Percentiles rank a stretch among this genome's conserved stretches.
phyloP scores from a whole-genome alignment of 92 coral and sea anemone species.

The Zoanthus solanderi region DNA sequence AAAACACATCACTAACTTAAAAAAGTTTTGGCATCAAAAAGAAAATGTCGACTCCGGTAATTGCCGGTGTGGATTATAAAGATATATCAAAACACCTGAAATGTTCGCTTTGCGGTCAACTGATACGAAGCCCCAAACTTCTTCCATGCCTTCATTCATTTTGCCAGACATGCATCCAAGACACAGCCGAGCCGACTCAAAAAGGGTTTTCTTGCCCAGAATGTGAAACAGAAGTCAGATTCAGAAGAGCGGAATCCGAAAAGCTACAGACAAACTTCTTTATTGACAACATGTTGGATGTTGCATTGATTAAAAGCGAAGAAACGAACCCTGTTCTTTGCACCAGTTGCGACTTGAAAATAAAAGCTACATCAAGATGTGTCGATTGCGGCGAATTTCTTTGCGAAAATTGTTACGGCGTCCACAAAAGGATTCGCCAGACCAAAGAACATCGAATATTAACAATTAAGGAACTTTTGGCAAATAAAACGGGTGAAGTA shows the following conservation, averaged over 20 bases:
- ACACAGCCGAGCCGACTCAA: slow-evolving; percentile 55
- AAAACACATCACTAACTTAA: neutral
- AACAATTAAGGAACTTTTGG: slow-evolving; percentile 81
- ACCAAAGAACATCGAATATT: slow-evolving; percentile 92
- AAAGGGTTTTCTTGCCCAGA: slow-evolving; percentile 79
- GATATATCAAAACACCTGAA: slow-evolving; percentile 82
- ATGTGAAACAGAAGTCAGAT: slow-evolving; percentile 80
- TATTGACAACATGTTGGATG: slow-evolving; percentile 86
- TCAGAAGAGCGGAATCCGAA: slow-evolving; percentile 66
- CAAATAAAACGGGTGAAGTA: slow-evolving; percentile 85
- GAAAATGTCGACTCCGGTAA: slow-evolving; percentile 75
- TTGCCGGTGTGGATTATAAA: slow-evolving; percentile 83
- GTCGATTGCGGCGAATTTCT: slow-evolving; percentile 96
- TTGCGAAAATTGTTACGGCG: slow-evolving; percentile 84
- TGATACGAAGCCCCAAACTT: slow-evolving; percentile 88
- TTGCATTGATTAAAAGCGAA: slow-evolving; percentile 83
- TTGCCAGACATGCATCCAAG: slow-evolving; percentile 84
- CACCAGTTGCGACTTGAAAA: slow-evolving; percentile 82
- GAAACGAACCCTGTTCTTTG: slow-evolving; percentile 83
- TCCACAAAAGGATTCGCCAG: slow-evolving; percentile 88
- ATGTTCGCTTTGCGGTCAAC: slow-evolving; percentile 76
- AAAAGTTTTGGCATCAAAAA: neutral
- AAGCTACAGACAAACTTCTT: slow-evolving; percentile 81
- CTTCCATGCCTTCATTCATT: slow-evolving; percentile 94
- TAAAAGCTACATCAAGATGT: slow-evolving; percentile 84